A percentile compares a stretch with the other conserved stretches of the same genome.
phyloP scores from a whole-genome alignment of 2,888 invertebrate genomes.

The Mystacides longicornis region DNA sequence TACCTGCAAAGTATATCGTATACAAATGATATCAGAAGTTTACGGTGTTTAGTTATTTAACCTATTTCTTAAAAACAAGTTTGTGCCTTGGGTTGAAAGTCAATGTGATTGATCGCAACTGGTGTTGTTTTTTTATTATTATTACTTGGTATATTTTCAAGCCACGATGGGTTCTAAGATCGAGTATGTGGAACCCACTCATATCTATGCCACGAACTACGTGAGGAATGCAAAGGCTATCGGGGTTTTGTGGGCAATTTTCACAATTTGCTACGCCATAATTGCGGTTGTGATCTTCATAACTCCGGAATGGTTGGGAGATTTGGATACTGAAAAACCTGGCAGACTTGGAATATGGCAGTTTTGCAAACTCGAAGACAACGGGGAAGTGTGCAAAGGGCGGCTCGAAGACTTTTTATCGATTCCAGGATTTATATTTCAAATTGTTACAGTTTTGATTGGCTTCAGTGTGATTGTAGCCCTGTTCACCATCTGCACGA shows the following conservation, averaged over 20 bases:
- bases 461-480: slow-evolving; percentile 80
- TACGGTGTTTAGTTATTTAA: too few relatives aligned
- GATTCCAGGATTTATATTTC: slow-evolving; percentile 76
- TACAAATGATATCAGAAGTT: too few relatives aligned
- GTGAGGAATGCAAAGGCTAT: slow-evolving; percentile 91
- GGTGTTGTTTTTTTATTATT: too few relatives aligned
- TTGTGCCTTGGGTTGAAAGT: too few relatives aligned
- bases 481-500: slow-evolving; percentile 76
- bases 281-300: slow-evolving; percentile 92
- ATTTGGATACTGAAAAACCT: slow-evolving; percentile 75
- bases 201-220: slow-evolving; percentile 85
- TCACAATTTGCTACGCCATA: slow-evolving; percentile 94
- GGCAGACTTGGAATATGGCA: slow-evolving; percentile 92
- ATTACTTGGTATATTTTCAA: slow-evolving; percentile 4
- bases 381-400: slow-evolving; percentile 76
- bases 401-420: slow-evolving; percentile 74
- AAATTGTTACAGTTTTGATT: slow-evolving; percentile 83
- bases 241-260: slow-evolving; percentile 95
- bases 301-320: slow-evolving; percentile 89
- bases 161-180: slow-evolving; percentile 93
- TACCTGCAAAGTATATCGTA: too few relatives aligned
- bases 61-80: too few relatives aligned
- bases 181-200: slow-evolving; percentile 86
- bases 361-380: slow-evolving; percentile 71
- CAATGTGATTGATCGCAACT: too few relatives aligned